Percentiles rank a stretch among this genome's conserved stretches.
phyloP scores from a whole-genome alignment of 2,113 vertebrate genomes.

The Malaclemys terrapin region DNA sequence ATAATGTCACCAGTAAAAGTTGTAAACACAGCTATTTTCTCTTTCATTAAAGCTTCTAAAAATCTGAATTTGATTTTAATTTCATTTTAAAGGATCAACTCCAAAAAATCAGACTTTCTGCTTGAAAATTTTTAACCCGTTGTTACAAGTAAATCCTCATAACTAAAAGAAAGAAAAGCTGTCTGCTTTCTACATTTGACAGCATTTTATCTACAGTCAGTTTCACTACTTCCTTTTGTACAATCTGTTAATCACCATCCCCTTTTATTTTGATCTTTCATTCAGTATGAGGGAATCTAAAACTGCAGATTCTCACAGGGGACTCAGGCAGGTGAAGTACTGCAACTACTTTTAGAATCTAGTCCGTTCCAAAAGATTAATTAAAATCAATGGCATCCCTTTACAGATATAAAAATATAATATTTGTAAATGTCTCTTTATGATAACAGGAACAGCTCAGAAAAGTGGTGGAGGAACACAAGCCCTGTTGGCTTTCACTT shows the following conservation, averaged over 20 bases:
- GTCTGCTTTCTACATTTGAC: not conserved
- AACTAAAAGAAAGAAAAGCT: not conserved
- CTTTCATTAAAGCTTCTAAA: not conserved
- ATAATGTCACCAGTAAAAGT: not conserved
- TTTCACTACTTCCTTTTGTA: not conserved
- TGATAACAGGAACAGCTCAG: not conserved
- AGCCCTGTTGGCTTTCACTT: accelerated
- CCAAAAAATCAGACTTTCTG: not conserved
- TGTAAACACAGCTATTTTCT: not conserved
- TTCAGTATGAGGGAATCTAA: not conserved
- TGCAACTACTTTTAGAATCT: not conserved
- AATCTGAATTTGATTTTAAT: not conserved
- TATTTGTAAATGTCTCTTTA: not conserved
- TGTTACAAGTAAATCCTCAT: not conserved
- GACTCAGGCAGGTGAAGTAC: not conserved
- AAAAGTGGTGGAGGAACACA: not conserved
- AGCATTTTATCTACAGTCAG: not conserved
- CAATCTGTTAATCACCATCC: accelerated
- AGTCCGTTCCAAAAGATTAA: too few species aligned
- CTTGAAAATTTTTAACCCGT: not conserved
- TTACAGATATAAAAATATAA: not conserved
- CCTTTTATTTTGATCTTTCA: not conserved
- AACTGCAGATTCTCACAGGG: not conserved
- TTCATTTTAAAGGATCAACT: not conserved
- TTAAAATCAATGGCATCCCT: not conserved